phyloP scores from a whole-genome alignment of 2,113 vertebrate species.

The Psettodes erumei region DNA sequence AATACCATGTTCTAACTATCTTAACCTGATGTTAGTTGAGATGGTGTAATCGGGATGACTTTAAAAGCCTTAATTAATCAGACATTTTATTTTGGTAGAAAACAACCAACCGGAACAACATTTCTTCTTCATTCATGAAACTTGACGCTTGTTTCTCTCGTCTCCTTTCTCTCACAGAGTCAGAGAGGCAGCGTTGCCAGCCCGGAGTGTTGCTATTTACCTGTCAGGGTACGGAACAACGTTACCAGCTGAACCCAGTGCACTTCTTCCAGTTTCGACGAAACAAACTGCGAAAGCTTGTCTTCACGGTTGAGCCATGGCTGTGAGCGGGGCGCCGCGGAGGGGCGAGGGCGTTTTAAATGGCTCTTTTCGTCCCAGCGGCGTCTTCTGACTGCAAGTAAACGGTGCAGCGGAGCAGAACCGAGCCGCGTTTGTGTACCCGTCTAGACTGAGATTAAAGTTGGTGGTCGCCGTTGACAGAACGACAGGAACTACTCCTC shows the following conservation, averaged over 20 bases:
- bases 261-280: conserved; percentile 8
- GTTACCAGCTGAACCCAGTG: background rate
- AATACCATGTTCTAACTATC: no score
- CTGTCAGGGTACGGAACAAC: conserved; percentile 43
- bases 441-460: background rate
- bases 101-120: conserved; percentile 34
- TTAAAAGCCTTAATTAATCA: background rate
- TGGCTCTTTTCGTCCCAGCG: conserved; percentile 57
- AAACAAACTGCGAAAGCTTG: background rate
- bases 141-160: background rate
- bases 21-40: no score
- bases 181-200: background rate
- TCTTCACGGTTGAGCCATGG: conserved; percentile 57
- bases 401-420: conserved; percentile 26
- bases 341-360: conserved; percentile 76
- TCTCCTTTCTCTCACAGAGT: no score
- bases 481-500: background rate
- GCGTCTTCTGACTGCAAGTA: conserved; percentile 56
- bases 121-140: rapidly evolving
- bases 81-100: conserved; percentile 33
- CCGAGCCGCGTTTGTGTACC: background rate
- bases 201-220: conserved; percentile 26
- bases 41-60: background rate
- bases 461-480: background rate
- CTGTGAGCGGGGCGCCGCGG: conserved; percentile 35